Evolutionary conservation across 2,797 vertebrate species (phyloP), one percentile per base, ranked within the genome.

Genomic region (Uromys caudimaculatus): DNA sequence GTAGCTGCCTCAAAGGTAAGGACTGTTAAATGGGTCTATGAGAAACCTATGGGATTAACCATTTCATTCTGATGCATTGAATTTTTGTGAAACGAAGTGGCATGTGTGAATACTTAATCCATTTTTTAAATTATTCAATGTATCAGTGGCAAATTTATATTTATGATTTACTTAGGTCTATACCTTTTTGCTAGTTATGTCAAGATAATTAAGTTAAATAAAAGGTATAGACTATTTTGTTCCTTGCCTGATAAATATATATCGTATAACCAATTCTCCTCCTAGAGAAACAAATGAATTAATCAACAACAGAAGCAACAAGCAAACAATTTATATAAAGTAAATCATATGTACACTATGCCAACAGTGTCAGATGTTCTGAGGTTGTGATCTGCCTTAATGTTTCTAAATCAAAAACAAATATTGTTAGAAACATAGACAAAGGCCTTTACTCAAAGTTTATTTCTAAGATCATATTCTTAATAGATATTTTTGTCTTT

Each of bases 121-220:
- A 89, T 76, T 71, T 93, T 83, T 95, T 2, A 87, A 91, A 92
- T 91, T 54, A 95, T 78, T 91, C 44, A 60, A 69, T 93, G 24
- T 88, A 38, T 79, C 77, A 83, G 60, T 75, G 44, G 44, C 44
- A 93, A 92, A 94, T 77, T 58, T 89, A 16, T 71, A 54, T 73
- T 77, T 67, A 90, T 32, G 29, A 79, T 88, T 93, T 83, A 85
- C 90, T 90, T 52, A 89, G 50, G 27, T 92, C 19, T n/a, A 10
- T 32, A 50, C 7, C n/a, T 89, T 95, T 89, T 32, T 89, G 56
- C 27, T 91, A 60, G 13, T 88, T 92, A 78, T 69, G 64, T 50
- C 64, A 47, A 93, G 12, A 94, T 11, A 32, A 50, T 94, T 69
- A 81, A 76, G 35, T 19, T 86, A 96, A 93, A 81, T 52, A 95